Percentiles rank a stretch among this genome's conserved stretches.
phyloP scores from a whole-genome alignment of 2,113 vertebrate species.

The Parus major region DNA sequence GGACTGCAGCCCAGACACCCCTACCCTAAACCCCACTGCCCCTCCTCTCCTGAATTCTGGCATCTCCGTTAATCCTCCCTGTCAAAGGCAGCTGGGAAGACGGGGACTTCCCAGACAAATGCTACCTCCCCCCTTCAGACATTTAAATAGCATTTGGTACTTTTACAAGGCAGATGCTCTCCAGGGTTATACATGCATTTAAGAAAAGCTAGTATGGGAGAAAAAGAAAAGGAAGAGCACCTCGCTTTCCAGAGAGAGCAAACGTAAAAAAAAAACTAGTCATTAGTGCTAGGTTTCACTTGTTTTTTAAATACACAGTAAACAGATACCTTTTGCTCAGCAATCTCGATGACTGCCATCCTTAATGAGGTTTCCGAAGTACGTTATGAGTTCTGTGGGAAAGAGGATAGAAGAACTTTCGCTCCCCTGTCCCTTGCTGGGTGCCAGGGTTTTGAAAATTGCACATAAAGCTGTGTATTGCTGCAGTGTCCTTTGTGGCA shows the following conservation, averaged over 20 bases:
- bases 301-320: background rate
- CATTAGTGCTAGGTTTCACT: background rate
- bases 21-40: background rate
- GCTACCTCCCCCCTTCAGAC: background rate
- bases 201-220: background rate
- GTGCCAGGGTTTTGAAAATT: background rate
- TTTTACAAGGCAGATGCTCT: background rate
- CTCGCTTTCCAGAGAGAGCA: background rate
- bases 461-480: background rate
- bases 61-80: background rate
- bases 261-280: background rate
- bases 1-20: background rate
- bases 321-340: background rate
- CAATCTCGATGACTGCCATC: background rate
- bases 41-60: fast-evolving
- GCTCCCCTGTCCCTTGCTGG: background rate
- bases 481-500: background rate
- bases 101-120: background rate
- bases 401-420: background rate
- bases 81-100: background rate
- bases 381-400: background rate
- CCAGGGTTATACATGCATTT: background rate
- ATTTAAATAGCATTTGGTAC: background rate
- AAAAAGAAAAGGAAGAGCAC: background rate
- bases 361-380: background rate